These are phyloP conservation scores for Bufotes viridis DNA, from an alignment of 2,797 vertebrate species.

Conservation along the genomic window DNA sequence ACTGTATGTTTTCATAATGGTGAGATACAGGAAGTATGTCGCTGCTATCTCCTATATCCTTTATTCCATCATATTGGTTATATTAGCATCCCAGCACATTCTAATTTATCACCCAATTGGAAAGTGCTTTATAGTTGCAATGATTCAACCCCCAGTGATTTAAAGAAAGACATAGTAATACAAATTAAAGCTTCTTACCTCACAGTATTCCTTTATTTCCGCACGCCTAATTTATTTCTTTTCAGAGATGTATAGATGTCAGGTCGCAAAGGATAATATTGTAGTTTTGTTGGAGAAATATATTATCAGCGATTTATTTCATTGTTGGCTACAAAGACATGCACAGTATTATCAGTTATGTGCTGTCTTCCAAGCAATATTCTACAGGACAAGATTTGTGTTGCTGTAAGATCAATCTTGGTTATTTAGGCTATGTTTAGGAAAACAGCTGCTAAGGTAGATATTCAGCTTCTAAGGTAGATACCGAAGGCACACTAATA, in stretches of 20 bases:
- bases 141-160: constrained; percentile 33
- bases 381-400: not conserved
- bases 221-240: constrained; percentile 2
- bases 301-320: constrained; percentile 23
- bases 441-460: not conserved
- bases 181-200: constrained; percentile 30
- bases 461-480: not conserved
- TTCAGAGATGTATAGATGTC: not conserved
- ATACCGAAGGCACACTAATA: not conserved
- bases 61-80: constrained; percentile 31
- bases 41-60: constrained; percentile 6
- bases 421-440: not conserved
- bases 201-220: constrained; percentile 14
- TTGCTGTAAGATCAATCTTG: not conserved
- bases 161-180: constrained; percentile 26
- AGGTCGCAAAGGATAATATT: constrained; percentile 12
- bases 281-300: constrained; percentile 25
- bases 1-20: constrained; percentile 37
- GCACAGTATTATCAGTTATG: constrained; percentile 18
- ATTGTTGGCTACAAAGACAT: constrained; percentile 8
- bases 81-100: constrained; percentile 32
- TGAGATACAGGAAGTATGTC: not conserved
- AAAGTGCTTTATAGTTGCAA: constrained; percentile 33
- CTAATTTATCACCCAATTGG: constrained; percentile 44
- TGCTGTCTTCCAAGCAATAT: constrained; percentile 15